Base-by-base conservation (phyloP, 1,140 invertebrate species). In the Leptestheria dahalacensis region DNA sequence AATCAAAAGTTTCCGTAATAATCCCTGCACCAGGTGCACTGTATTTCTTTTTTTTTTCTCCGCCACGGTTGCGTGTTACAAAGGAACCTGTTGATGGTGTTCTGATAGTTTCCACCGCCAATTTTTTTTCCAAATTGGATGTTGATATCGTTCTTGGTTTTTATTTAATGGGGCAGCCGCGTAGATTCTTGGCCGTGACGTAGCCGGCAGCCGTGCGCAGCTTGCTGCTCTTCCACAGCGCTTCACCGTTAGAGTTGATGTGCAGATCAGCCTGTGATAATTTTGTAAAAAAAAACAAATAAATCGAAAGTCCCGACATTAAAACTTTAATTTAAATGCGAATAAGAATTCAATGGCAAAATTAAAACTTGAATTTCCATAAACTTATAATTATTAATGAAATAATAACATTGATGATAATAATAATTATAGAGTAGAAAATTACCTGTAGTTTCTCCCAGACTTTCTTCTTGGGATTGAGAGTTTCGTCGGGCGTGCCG, bases 391-490 rank as follows among this genome's bases (percentile, higher is more conserved):
- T n/a, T n/a, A n/a, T n/a, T n/a, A n/a, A n/a, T n/a, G n/a, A n/a
- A n/a, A n/a, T n/a, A n/a, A n/a, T n/a, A n/a, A n/a, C n/a, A n/a
- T n/a, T n/a, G n/a, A n/a, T n/a, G n/a, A n/a, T n/a, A n/a, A n/a
- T n/a, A 60, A n/a, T n/a, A n/a, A n/a, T n/a, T n/a, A n/a, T n/a
- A n/a, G n/a, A n/a, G n/a, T n/a, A n/a, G n/a, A 66, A 64, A 51
- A 64, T 63, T 67, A 77, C 80, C 68, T 87, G 85, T 29, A 91
- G 68, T 69, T 90, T 91, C 69, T 97, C 93, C 92, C 94, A 97
- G 12, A 97, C 78, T 79, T 98, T 98, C 72, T 97, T 98, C 70
- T 98, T 98, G 6, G 94, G 93, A 74, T 97, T 97, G 3, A 99
- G 74, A 50, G 87, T 79, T 10, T 84, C 83, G 74, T 95, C 91